phyloP scores from a whole-genome alignment of 2,888 invertebrate species.

The Dioctria linearis region DNA sequence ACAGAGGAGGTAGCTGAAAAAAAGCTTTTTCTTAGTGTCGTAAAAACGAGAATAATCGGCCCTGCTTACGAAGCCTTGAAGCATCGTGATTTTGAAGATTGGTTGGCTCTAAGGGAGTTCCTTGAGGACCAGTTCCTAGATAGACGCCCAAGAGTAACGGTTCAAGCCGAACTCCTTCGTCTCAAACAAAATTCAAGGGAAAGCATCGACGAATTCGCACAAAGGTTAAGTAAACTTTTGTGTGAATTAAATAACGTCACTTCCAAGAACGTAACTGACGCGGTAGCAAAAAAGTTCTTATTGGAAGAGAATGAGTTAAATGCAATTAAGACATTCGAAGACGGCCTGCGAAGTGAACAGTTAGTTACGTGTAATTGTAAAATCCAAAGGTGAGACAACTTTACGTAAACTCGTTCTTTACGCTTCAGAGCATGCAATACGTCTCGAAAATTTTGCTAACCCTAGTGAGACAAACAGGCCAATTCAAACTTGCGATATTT shows the following conservation, averaged over 20 bases:
- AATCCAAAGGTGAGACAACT: constrained; percentile 15
- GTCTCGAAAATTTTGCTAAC: neutral
- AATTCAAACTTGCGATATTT: neutral
- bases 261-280: neutral
- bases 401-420: neutral
- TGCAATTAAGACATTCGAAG: neutral
- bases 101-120: neutral
- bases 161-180: constrained; percentile 9
- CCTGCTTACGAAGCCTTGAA: neutral
- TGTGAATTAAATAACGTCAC: neutral
- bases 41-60: neutral
- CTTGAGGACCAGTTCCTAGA: neutral
- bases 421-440: neutral
- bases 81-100: neutral
- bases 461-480: neutral
- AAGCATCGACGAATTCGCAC: neutral
- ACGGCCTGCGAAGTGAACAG: neutral
- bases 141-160: neutral
- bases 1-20: neutral
- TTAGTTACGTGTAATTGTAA: neutral
- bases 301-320: neutral
- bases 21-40: neutral
- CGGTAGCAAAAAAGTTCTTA: neutral
- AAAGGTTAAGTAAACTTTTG: neutral
- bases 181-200: neutral